These are phyloP conservation scores for Equus quagga DNA, from an alignment of 2,113 vertebrate species.

Conservation along the genomic window DNA sequence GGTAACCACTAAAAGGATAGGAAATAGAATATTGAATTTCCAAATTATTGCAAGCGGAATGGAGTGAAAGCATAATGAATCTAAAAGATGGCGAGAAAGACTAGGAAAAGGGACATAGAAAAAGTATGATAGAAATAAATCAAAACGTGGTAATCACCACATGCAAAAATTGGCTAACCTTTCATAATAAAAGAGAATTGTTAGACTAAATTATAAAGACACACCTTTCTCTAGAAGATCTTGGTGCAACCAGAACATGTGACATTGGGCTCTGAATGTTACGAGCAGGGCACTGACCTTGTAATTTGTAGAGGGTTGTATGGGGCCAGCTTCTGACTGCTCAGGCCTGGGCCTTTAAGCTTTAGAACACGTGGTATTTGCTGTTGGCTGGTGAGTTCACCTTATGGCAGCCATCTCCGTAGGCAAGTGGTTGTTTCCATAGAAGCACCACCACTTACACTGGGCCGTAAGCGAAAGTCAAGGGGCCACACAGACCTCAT, in stretches of 20 bases:
- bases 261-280: not conserved
- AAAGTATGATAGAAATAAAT: not conserved
- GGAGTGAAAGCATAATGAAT: not conserved
- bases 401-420: not conserved
- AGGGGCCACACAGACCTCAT: not conserved
- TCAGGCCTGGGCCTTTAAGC: not conserved
- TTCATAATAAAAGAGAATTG: not conserved
- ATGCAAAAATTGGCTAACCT: not conserved
- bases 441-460: not conserved
- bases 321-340: not conserved
- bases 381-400: not conserved
- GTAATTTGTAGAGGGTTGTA: not conserved
- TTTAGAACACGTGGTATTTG: not conserved
- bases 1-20: not conserved
- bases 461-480: not conserved
- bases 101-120: not conserved
- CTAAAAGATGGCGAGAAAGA: not conserved
- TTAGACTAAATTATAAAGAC: not conserved
- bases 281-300: not conserved
- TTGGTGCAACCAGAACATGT: not conserved
- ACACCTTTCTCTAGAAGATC: not conserved
- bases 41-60: not conserved
- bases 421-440: not conserved
- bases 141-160: not conserved
- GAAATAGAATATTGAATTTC: not conserved